Conservation (phyloP, 2,113 vertebrate species). For the Mixornis gularis region DNA sequence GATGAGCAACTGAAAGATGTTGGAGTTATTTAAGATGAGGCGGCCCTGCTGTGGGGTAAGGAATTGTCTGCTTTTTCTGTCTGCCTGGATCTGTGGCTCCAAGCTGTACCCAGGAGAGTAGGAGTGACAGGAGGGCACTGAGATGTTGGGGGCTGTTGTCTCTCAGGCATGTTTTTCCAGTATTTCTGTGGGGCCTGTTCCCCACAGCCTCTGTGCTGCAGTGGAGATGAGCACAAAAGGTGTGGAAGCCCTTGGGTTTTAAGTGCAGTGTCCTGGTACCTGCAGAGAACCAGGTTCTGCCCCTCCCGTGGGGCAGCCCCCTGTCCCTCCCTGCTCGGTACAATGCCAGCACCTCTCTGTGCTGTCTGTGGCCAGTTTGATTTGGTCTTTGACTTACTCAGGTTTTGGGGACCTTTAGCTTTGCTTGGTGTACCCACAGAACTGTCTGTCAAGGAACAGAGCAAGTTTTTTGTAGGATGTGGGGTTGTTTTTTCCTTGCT, state of each 20-base stretch:
- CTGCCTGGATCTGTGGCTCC: not conserved
- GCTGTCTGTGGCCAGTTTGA: not conserved
- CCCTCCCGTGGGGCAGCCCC: not conserved
- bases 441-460: not conserved
- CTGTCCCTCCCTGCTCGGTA: not conserved
- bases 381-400: not conserved
- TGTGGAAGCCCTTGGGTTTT: not conserved
- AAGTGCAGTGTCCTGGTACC: not conserved
- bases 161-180: not conserved
- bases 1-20: not conserved
- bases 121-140: not conserved
- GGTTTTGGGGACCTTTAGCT: not conserved
- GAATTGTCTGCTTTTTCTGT: not conserved
- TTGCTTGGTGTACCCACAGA: not conserved
- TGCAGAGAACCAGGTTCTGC: not conserved
- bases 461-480: not conserved
- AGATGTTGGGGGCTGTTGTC: fast-evolving
- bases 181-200: not conserved
- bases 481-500: not conserved
- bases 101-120: not conserved
- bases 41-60: constrained; percentile 75
- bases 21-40: constrained; percentile 57
- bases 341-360: not conserved
- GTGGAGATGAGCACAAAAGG: not conserved
- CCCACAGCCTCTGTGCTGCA: not conserved